Conservation (phyloP, 2,888 invertebrate genomes). For the Cryptocephalus primarius region DNA sequence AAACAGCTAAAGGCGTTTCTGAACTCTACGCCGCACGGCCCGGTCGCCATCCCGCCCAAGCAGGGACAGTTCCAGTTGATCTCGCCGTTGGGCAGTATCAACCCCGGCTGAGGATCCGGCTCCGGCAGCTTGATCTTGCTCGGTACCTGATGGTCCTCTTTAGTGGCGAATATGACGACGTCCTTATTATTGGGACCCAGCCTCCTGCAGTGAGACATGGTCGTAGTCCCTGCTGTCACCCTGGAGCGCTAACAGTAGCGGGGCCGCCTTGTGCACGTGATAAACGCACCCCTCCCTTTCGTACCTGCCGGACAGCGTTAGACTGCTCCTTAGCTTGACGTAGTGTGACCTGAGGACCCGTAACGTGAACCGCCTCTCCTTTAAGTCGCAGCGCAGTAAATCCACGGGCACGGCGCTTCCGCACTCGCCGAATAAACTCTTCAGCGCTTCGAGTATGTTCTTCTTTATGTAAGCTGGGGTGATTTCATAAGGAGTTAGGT, state of each 20-base stretch:
- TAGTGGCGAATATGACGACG: conserved; percentile 69
- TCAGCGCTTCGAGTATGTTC: conserved; percentile 43
- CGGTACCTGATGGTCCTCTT: conserved; percentile 66
- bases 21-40: conserved; percentile 90
- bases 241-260: conserved; percentile 33
- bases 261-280: conserved; percentile 42
- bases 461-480: conserved; percentile 45
- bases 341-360: conserved; percentile 44
- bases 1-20: conserved; percentile 92
- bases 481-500: conserved; percentile 28
- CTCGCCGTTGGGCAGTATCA: conserved; percentile 73
- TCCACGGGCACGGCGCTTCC: conserved; percentile 44
- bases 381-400: conserved; percentile 44
- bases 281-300: conserved; percentile 44
- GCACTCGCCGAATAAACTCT: conserved; percentile 47
- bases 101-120: conserved; percentile 65
- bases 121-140: conserved; percentile 59
- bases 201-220: conserved; percentile 40
- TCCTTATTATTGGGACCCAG: conserved; percentile 57
- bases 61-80: conserved; percentile 98
- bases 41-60: conserved; percentile 94
- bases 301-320: conserved; percentile 42
- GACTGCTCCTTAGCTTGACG: conserved; percentile 45
- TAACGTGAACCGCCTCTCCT: conserved; percentile 40
- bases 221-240: conserved; percentile 32